A percentile compares a stretch with the other conserved stretches of the same genome.
These are phyloP conservation scores for Amphiduros pacificus DNA, from an alignment of 2,888 invertebrate genomes.

Conservation along the genomic window DNA sequence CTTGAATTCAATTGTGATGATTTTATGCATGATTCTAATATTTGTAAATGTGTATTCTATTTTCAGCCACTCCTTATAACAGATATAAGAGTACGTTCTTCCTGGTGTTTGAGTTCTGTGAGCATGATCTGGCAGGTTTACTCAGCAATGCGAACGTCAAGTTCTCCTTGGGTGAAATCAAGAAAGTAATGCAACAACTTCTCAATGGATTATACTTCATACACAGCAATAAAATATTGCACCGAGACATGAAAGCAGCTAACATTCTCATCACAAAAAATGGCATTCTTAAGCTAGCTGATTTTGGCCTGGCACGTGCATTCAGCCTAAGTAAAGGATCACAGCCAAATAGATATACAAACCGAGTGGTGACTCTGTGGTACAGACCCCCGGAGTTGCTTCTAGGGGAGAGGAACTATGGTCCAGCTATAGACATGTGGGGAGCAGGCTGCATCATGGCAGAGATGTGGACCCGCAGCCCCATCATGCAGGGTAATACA, in stretches of 20 bases:
- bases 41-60: background rate
- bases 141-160: conserved; percentile 93
- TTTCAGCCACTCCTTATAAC: conserved; percentile 68
- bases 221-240: conserved; percentile 76
- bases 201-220: conserved; percentile 92
- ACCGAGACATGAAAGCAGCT: conserved; percentile 94
- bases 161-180: conserved; percentile 94
- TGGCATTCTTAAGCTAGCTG: conserved; percentile 85
- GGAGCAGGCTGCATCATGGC: conserved; percentile 99
- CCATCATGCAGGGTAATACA: conserved; percentile 77
- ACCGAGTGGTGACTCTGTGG: conserved; percentile 96
- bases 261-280: conserved; percentile 96
- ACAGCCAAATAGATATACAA: conserved; percentile 82
- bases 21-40: too few species aligned
- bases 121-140: conserved; percentile 95
- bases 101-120: conserved; percentile 96
- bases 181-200: conserved; percentile 76
- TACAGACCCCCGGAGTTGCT: conserved; percentile 69
- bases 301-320: conserved; percentile 95
- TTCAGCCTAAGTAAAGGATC: conserved; percentile 87
- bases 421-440: conserved; percentile 92
- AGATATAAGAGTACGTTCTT: conserved; percentile 87
- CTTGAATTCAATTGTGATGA: too few species aligned
- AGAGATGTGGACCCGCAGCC: conserved; percentile 95
- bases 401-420: conserved; percentile 80